Evolutionary conservation across 2,797 vertebrate genomes (phyloP), one percentile per base, ranked within the genome.

Genomic region (Argyrosomus regius): DNA sequence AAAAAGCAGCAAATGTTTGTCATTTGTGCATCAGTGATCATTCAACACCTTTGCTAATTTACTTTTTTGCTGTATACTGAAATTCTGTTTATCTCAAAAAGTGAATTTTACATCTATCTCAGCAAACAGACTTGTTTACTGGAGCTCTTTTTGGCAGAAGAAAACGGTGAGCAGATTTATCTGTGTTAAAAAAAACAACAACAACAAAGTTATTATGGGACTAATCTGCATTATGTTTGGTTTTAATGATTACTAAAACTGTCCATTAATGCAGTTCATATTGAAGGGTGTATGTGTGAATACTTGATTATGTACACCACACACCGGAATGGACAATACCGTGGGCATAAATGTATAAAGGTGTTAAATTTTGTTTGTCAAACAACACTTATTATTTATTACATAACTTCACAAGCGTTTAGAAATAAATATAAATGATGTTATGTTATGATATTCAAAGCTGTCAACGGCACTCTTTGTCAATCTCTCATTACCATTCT

Each of bases 401-500:
- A 24, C 45, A 62, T 14, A 73, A 59, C 31, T 73, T 83, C 69
- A 76, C 58, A 75, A 69, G 71, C 12, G 68, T 82, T 58, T 59
- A 22, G 14, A 78, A 81, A 81, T 86, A 86, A 83, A 89, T 59
- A 81, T 68, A 41, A 81, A 54, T 74, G 35, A 53, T 62, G 11
- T 54, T 61, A 22, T 22, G 22, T 22, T 22, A 22, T 22, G 22
- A 62, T 68, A 74, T 75, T 83, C 64, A 80, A 72, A 81, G 54
- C 57, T 68, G 76, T 78, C 67, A 78, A 48, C 73, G 72, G 61
- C n/a, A 69, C 62, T 75, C 80, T 84, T 81, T 88, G 75, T 88
- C 86, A 78, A 66, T 75, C 45, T 67, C 80, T 90, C 83, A 88
- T 90, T 91, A 89, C 81, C 60, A 90, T 86, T 91, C 84, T 63